Conservation (phyloP, 2,113 vertebrate species). For the Sigmodon hispidus region DNA sequence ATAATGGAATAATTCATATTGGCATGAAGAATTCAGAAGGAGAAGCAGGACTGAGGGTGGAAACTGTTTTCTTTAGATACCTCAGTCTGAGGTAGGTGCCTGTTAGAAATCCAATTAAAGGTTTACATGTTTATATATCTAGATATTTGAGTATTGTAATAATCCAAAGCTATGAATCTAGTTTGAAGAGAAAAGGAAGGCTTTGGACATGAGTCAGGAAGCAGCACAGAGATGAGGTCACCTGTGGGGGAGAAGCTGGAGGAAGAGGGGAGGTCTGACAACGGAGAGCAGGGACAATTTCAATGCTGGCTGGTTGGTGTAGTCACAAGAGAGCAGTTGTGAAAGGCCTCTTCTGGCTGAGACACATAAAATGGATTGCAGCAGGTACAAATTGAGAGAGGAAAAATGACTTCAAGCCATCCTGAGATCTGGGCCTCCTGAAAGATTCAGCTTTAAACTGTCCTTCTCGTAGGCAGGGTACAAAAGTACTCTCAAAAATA, state of each 20-base stretch:
- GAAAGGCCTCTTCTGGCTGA: neutral
- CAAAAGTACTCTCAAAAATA: neutral
- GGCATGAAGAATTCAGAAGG: neutral
- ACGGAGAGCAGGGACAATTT: neutral
- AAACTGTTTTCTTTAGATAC: slow-evolving; percentile 29
- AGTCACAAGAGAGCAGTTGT: neutral
- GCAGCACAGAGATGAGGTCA: neutral
- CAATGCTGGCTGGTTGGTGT: neutral
- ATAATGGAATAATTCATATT: neutral
- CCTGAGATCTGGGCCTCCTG: neutral
- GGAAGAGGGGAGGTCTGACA: neutral
- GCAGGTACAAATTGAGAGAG: neutral
- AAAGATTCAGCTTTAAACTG: neutral
- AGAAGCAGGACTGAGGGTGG: neutral
- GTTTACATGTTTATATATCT: neutral
- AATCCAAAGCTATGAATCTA: neutral
- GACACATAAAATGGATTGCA: neutral
- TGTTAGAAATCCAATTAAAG: neutral
- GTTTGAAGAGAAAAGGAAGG: neutral
- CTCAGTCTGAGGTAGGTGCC: neutral
- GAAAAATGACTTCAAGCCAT: neutral
- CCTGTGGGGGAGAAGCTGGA: neutral
- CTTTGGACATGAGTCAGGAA: slow-evolving; percentile 14
- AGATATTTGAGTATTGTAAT: neutral
- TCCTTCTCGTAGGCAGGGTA: neutral